Base-by-base conservation (phyloP, 2,113 vertebrate species). In the Panthera tigris region DNA sequence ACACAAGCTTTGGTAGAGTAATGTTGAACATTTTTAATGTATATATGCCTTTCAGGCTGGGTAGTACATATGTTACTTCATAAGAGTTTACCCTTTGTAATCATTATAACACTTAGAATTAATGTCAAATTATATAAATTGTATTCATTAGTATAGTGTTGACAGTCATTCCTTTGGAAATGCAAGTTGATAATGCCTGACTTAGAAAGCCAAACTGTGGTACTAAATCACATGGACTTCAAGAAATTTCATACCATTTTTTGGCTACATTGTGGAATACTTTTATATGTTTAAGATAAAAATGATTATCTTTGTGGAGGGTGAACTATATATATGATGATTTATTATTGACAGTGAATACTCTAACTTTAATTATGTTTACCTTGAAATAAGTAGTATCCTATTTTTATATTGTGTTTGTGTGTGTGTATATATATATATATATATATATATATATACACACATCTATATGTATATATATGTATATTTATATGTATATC, bases 181-280 rank as follows among this genome's bases (percentile, higher is more conserved):
- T 91, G 7, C 2, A 79, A 66, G n/a, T 83, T 93, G 91, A 93
- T 91, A 91, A 95, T 97, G 39, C 13, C 33, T 92, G 86, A 95
- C 57, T 82, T 41, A 82, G 65, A 66, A 89, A 82, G 68, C 1
- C 27, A 45, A 89, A 95, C 33, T 89, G 80, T 36, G 48, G 11
- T 86, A 63, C 94, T 85, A 96, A 97, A 93, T 93, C 63, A 92
- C 13, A 36, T 68, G 23, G 1, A 39, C 33, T 92, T 95, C 9
- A 18, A 69, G 18, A 88, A 82, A 5, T 68, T 96, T 66, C 39
- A 25, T 19, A 45, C 25, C 4, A 39, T 73, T 31, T 73, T 69
- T 86, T 15, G n/a, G 31, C 10, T 55, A 14, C 15, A 33, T 33
- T 52, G 4, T 85, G 81, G 39, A 85, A 94, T 71, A 86, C 2